These are phyloP conservation scores for Ophiothrix spiculata DNA, from an alignment of 35 echinoderm and acorn worm species.

Conservation along the genomic window DNA sequence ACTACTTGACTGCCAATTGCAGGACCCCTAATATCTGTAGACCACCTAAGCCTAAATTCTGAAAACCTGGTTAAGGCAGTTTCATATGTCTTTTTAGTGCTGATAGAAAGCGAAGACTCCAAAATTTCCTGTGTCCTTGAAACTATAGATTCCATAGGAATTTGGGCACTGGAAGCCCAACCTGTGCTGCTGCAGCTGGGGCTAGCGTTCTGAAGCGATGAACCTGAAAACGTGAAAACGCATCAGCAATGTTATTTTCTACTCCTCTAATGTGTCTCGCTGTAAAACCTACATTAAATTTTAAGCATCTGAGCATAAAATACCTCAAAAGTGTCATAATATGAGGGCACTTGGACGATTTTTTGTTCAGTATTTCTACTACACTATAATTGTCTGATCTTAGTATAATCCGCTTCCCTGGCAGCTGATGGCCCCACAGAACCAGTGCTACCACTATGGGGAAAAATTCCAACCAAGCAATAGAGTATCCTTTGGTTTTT, in stretches of 20 bases:
- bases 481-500: background rate
- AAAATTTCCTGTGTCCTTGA: background rate
- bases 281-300: background rate
- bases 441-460: constrained; percentile 7
- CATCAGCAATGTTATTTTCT: background rate
- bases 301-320: background rate
- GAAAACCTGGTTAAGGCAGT: background rate
- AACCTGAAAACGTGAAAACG: background rate
- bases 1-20: no score
- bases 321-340: background rate
- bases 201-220: background rate
- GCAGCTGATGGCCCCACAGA: background rate
- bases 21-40: background rate
- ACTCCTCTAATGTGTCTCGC: background rate
- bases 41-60: background rate
- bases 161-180: no score
- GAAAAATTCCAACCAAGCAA: no score
- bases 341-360: background rate
- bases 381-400: constrained; percentile 18
- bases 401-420: background rate
- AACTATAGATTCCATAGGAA: constrained; percentile 1
- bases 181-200: background rate
- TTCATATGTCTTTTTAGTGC: background rate
- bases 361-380: background rate
- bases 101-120: background rate